These are phyloP conservation scores for Linepithema humile DNA, from an alignment of 1,140 invertebrate species.

Conservation along the genomic window DNA sequence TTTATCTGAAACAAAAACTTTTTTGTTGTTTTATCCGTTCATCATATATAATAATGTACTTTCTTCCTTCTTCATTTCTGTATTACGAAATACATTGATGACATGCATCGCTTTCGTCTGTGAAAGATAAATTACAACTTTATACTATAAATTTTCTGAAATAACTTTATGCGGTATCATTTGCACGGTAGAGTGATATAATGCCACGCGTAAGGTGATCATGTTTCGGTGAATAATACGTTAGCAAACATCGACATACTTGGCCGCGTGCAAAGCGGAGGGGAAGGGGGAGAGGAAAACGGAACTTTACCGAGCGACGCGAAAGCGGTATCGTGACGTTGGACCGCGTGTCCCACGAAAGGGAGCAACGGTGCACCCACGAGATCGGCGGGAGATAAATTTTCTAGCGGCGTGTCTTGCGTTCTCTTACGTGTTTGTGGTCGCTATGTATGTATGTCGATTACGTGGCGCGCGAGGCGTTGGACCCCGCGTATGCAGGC, in stretches of 20 bases:
- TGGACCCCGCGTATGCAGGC: conserved; percentile 20
- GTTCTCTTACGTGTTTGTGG: not conserved
- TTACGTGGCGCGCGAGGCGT: conserved; percentile 49
- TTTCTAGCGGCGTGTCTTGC: conserved; percentile 47
- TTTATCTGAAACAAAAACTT: not conserved
- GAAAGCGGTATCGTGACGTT: conserved; percentile 58
- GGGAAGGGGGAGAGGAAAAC: conserved; percentile 47
- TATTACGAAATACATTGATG: conserved; percentile 10
- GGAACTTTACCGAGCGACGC: conserved; percentile 44
- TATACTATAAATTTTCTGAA: not conserved
- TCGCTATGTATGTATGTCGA: not conserved
- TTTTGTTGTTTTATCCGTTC: not conserved
- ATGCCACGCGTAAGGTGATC: conserved; percentile 27
- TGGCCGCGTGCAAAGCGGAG: not conserved
- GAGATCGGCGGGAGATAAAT: conserved; percentile 66
- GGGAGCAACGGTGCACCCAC: conserved; percentile 64
- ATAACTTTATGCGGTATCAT: not conserved
- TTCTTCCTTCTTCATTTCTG: not conserved
- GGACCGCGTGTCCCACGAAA: conserved; percentile 62
- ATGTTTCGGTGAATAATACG: conserved; percentile 2
- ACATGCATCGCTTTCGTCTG: conserved; percentile 20
- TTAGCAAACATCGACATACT: conserved; percentile 45
- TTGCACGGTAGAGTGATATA: conserved; percentile 1
- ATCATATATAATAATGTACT: not conserved
- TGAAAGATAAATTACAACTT: conserved; percentile 4